Evolutionary conservation across 2,888 invertebrate genomes (phyloP).

Genomic region (Himalopsyche tibetana): DNA sequence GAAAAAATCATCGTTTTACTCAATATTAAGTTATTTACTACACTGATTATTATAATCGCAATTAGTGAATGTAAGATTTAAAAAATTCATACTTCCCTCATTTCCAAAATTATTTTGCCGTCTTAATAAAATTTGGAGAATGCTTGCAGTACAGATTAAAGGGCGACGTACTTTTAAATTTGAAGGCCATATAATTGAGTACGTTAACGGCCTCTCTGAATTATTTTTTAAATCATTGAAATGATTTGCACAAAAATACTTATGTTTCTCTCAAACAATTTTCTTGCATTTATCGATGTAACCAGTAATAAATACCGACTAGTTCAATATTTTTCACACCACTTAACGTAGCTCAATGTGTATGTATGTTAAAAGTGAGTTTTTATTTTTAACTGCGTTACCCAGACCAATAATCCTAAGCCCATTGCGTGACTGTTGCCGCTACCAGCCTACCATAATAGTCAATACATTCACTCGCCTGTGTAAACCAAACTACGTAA

Average conservation of each 20-base stretch:
- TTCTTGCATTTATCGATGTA: too few relatives aligned
- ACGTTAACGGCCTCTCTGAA: background rate
- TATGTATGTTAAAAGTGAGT: too few relatives aligned
- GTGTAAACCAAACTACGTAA: background rate
- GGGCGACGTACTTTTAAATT: background rate
- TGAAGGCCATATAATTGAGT: background rate
- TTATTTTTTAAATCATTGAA: background rate
- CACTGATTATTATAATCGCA: too few relatives aligned
- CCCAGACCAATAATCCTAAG: background rate
- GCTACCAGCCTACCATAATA: background rate
- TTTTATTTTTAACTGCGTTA: background rate
- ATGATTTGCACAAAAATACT: background rate
- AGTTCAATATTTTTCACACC: too few relatives aligned
- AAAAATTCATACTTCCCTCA: too few relatives aligned
- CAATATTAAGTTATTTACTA: too few relatives aligned
- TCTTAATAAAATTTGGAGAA: background rate
- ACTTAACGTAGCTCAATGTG: too few relatives aligned
- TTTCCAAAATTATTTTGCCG: background rate
- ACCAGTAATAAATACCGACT: too few relatives aligned
- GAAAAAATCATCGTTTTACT: too few relatives aligned
- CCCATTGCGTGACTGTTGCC: background rate
- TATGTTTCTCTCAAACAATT: too few relatives aligned
- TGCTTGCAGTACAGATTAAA: constrained; percentile 3
- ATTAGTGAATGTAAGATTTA: too few relatives aligned
- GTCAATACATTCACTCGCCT: background rate